Evolutionary conservation across 2,113 vertebrate genomes (phyloP).

Genomic region (Hypocryptadius cinnamomeus): DNA sequence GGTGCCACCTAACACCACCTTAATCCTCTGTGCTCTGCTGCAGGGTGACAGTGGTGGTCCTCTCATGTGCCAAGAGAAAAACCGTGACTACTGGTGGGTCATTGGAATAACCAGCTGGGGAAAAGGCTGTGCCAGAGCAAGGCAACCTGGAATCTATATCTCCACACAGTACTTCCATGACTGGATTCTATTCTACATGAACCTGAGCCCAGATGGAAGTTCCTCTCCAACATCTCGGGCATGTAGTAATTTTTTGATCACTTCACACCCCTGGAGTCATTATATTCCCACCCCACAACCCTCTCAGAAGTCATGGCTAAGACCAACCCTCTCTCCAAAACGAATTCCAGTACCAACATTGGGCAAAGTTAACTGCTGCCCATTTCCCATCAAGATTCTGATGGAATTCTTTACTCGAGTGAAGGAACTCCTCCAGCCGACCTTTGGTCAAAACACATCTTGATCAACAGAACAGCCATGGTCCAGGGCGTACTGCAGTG

Average conservation of each 20-base stretch:
- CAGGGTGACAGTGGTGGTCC: not conserved
- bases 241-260: not conserved
- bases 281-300: not conserved
- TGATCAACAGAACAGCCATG: not conserved
- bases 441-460: not conserved
- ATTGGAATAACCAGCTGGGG: not conserved
- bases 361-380: not conserved
- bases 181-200: not conserved
- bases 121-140: not conserved
- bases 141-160: not conserved
- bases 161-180: not conserved
- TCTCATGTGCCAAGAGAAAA: not conserved
- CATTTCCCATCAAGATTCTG: not conserved
- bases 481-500: not conserved
- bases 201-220: not conserved
- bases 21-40: not conserved
- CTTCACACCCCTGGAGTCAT: not conserved
- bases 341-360: not conserved
- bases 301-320: not conserved
- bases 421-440: not conserved
- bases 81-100: not conserved
- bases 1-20: not conserved
- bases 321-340: not conserved
- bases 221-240: not conserved
- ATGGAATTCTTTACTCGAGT: not conserved